Percentiles rank a stretch among this genome's conserved stretches.
These are phyloP conservation scores for Chrysotoxum bicinctum DNA, from an alignment of 2,888 invertebrate species.

Conservation along the genomic window DNA sequence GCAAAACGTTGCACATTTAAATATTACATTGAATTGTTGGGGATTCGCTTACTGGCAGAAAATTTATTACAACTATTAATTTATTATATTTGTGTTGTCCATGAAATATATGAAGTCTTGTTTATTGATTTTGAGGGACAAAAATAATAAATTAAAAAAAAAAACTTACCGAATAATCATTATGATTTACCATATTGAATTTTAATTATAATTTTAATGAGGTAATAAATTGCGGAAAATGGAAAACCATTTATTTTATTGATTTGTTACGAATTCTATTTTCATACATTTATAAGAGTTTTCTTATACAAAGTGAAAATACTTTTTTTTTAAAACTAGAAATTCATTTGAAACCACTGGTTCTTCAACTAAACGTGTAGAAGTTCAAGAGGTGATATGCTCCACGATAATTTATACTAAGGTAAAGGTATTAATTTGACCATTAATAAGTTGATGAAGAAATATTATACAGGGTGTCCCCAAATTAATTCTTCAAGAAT, in stretches of 20 bases:
- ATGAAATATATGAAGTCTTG: not conserved
- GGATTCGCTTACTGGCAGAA: not conserved
- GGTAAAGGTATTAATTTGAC: no score
- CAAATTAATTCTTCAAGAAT: no score
- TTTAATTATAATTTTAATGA: conserved; percentile 16
- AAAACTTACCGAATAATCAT: conserved; percentile 10
- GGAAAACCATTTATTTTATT: no score
- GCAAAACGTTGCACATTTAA: not conserved
- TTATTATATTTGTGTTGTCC: not conserved
- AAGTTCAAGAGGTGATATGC: no score
- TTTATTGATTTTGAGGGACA: not conserved
- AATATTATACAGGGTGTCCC: no score
- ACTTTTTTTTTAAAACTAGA: no score
- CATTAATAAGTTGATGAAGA: no score
- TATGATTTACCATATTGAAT: conserved; percentile 12
- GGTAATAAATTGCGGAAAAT: not conserved
- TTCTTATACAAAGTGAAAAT: no score
- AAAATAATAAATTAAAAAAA: conserved; percentile 15
- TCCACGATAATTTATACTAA: no score
- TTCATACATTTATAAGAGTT: not conserved
- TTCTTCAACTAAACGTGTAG: no score
- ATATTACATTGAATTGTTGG: not conserved
- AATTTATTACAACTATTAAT: conserved; percentile 1
- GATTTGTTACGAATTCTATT: not conserved
- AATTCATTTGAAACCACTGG: no score